Evolutionary conservation across 2,113 vertebrate genomes (phyloP), one percentile per base, ranked within the genome.

Genomic region (Miniopterus natalensis): DNA sequence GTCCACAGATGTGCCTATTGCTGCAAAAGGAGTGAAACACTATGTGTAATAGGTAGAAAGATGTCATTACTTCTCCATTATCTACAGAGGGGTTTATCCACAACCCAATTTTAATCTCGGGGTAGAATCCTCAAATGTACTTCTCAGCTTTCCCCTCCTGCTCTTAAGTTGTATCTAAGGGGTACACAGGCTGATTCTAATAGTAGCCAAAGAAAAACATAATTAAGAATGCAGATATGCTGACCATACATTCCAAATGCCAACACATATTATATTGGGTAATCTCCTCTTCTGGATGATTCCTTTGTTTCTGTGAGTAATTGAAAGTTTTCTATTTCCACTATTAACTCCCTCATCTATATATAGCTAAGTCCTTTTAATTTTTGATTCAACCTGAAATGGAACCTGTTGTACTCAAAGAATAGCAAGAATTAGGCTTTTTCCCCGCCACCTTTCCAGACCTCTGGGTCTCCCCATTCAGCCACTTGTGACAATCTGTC

Each of bases 401-500:
- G 85, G 18, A 49, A 84, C 70, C 27, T 59, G 42, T 63, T 73
- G 23, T 88, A 87, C n/a, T 65, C 74, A 92, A 87, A 55, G 80
- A 80, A 84, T 80, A 84, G 74, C 70, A 63, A 88, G 65, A 88
- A 49, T 75, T 74, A 51, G 47, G 25, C 47, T 66, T 95, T 87
- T 86, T 79, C 63, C 29, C 29, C 74, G 57, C 68, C 47, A 66
- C 85, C 51, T 90, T 90, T 83, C 51, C 55, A 96, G 90, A 95
- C 83, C 88, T 95, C 92, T 79, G 74, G 23, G 40, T 25, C 63
- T 96, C 85, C 61, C 83, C 94, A 92, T 94, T 91, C 14, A 71
- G 89, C 86, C 79, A 83, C 40, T 53, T 27, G 95, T 95, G 96
- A 97, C 88, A 94, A 12, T 0, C 5, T 88, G 79, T 96, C 89